These are phyloP conservation scores for Euzophera pinguis DNA, from an alignment of 2,888 invertebrate genomes.

Conservation along the genomic window DNA sequence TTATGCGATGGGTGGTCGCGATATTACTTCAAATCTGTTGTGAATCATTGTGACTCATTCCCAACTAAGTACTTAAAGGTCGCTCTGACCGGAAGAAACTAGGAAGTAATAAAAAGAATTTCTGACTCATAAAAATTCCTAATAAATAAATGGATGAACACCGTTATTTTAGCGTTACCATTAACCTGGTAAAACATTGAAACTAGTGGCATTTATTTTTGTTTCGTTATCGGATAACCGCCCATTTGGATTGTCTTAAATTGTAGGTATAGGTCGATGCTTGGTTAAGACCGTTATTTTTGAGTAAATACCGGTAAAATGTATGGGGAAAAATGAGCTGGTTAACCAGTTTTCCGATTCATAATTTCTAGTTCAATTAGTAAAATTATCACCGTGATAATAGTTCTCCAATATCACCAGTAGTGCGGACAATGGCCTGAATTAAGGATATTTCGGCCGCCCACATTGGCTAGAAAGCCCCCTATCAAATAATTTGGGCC, in stretches of 20 bases:
- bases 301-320: too few species aligned
- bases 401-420: neutral
- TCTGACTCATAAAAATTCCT: neutral
- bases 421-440: neutral
- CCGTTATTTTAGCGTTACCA: too few species aligned
- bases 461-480: conserved; percentile 5
- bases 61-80: neutral
- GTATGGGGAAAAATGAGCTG: too few species aligned
- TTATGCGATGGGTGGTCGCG: neutral
- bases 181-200: too few species aligned
- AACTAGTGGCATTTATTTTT: too few species aligned
- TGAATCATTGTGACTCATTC: conserved; percentile 1
- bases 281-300: too few species aligned
- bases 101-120: conserved; percentile 4
- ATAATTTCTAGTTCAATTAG: neutral
- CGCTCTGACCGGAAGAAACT: conserved; percentile 5
- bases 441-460: conserved; percentile 3
- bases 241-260: too few species aligned
- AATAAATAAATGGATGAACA: too few species aligned
- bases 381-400: neutral
- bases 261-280: neutral
- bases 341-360: too few species aligned
- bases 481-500: conserved; percentile 4
- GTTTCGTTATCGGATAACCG: too few species aligned
- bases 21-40: neutral